A percentile compares a stretch with the other conserved stretches of the same genome.
Evolutionary conservation across 2,113 vertebrate genomes (phyloP).

Genomic region (Aspidoscelis tigris): DNA sequence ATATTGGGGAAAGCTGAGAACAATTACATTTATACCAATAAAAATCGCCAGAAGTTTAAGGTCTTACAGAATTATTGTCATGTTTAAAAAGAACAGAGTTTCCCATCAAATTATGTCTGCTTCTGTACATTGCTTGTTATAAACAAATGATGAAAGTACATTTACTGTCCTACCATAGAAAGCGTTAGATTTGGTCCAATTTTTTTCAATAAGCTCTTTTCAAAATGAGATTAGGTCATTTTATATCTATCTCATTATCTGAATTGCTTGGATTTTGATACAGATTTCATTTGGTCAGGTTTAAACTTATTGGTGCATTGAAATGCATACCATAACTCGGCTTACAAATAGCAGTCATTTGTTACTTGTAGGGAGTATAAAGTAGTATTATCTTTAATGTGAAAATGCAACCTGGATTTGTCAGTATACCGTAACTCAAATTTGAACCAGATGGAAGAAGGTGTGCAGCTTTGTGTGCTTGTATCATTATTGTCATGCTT

Average conservation of each 20-base stretch:
- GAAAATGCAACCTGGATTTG: neutral
- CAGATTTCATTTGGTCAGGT: neutral
- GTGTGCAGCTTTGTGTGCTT: neutral
- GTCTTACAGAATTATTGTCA: neutral
- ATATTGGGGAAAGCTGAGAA: neutral
- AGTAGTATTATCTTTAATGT: neutral
- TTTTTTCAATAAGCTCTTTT: neutral
- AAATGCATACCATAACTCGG: neutral
- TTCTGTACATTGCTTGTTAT: neutral
- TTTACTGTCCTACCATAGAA: neutral
- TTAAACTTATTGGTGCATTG: neutral
- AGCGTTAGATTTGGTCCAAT: neutral
- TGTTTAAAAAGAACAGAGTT: neutral
- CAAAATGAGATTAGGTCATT: conserved; percentile 1
- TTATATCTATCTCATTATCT: neutral
- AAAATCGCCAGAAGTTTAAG: neutral
- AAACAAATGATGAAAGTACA: neutral
- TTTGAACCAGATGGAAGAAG: neutral
- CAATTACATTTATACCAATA: neutral
- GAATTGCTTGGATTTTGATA: conserved; percentile 2
- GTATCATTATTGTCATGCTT: neutral
- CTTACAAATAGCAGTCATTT: conserved; percentile 1
- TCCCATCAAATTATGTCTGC: neutral
- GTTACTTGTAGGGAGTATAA: neutral
- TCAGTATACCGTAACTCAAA: neutral